Evolutionary conservation across 2,888 invertebrate genomes (phyloP), one percentile per base, ranked within the genome.

Genomic region (Drosophila nr. medialis): DNA sequence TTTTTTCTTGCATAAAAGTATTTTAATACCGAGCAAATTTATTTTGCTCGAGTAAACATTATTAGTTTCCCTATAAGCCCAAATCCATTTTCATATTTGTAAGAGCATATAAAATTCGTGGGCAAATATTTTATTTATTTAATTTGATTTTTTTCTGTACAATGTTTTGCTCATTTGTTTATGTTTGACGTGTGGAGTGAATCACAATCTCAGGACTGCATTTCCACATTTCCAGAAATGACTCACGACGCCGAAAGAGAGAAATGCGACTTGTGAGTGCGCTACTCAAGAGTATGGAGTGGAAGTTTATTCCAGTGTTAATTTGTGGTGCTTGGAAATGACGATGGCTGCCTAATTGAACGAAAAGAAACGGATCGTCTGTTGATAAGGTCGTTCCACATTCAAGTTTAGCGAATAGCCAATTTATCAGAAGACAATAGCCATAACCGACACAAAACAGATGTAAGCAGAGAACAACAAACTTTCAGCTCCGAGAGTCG

Each of bases 301-400:
- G 64, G 42, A 60, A 15, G 1, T 24, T 45, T 24, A 4, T 45
- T 24, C 45, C 15, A 24, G 50, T 54, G 75, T 42, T 71, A 29
- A 70, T 70, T 74, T 42, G 54, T 50, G 45, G 54, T 51, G 65
- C 50, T 54, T 29, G 59, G 45, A 27, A 51, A n/a, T 50, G 77
- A 74, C 73, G 78, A 64, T 58, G 70, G 30, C 36, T 51, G 64
- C 48, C 27, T 38, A 77, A 68, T 73, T 60, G 64, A 73, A 59
- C 45, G 5, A 54, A 61, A 69, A 69, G 63, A 59, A 58, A 30
- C 56, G 65, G 77, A 79, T 78, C 79, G 38, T 2, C 79, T 74
- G 64, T 59, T 74, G 79, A 78, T 77, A 78, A 74, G 74, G 24
- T 62, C 29, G 59, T 42, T 77, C 49, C 34, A 61, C 54, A 72